phyloP scores from a whole-genome alignment of 2,888 invertebrate species.

The Slavum lentiscoides region DNA sequence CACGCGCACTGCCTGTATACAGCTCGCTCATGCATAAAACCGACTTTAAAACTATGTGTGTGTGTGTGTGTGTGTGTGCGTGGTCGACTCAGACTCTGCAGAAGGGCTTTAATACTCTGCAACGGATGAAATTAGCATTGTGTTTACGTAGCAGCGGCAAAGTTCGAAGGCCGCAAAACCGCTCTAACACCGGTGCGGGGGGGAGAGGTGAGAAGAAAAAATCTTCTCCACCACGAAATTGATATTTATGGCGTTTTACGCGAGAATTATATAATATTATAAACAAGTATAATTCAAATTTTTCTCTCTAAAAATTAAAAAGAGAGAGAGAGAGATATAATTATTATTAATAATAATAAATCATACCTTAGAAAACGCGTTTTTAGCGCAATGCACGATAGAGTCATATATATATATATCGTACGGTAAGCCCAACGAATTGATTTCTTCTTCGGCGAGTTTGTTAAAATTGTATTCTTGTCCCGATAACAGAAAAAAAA shows the following conservation, averaged over 20 bases:
- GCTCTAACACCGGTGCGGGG: slow-evolving; percentile 21
- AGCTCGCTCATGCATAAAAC: slow-evolving; percentile 51
- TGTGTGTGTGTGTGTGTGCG: background rate
- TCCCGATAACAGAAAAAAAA: slow-evolving; percentile 69
- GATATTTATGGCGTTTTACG: no score
- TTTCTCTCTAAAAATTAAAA: no score
- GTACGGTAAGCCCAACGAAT: slow-evolving; percentile 91
- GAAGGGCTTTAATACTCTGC: slow-evolving; percentile 28
- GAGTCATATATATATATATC: slow-evolving; percentile 98
- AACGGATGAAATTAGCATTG: slow-evolving; percentile 42
- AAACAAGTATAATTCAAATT: no score
- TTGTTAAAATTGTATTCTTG: slow-evolving; percentile 99
- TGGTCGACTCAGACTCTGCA: slow-evolving; percentile 10
- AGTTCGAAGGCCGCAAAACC: slow-evolving; percentile 44
- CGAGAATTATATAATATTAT: no score
- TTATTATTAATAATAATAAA: background rate
- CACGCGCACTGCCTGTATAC: background rate
- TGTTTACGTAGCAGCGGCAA: slow-evolving; percentile 36
- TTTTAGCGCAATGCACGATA: slow-evolving; percentile 98
- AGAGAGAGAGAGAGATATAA: no score
- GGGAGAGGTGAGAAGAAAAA: background rate
- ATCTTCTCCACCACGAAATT: no score
- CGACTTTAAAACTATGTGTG: slow-evolving; percentile 43
- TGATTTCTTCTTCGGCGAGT: slow-evolving; percentile 94
- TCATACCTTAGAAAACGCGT: slow-evolving; percentile 85